Evolutionary conservation across 2,797 vertebrate genomes (phyloP).

Genomic region (Masticophis lateralis): DNA sequence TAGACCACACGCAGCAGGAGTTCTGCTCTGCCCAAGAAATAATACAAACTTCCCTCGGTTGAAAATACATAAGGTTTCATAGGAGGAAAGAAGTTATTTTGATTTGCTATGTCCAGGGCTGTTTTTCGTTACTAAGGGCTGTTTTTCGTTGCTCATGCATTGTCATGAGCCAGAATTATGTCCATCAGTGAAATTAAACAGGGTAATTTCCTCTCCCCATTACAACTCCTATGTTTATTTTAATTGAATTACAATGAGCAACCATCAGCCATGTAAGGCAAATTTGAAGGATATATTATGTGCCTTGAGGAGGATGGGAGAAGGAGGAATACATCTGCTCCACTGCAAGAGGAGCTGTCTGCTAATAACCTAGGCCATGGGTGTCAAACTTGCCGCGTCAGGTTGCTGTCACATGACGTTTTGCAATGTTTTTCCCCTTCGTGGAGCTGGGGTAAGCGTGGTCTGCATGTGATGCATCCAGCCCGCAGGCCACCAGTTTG

Average conservation of each 20-base stretch:
- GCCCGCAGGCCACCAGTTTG: too few species aligned
- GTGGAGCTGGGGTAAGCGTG: too few species aligned
- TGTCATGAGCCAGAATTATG: background rate
- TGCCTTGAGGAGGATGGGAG: background rate
- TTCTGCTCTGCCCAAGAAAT: background rate
- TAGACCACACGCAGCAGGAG: background rate
- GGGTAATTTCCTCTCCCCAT: background rate
- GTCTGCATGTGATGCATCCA: too few species aligned
- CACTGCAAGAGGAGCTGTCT: background rate
- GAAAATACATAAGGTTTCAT: background rate
- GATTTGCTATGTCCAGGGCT: background rate
- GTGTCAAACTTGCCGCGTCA: too few species aligned
- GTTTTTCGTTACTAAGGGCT: background rate
- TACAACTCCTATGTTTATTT: background rate
- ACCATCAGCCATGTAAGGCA: background rate
- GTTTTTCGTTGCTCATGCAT: background rate
- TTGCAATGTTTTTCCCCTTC: too few species aligned
- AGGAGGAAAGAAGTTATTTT: background rate
- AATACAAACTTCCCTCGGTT: background rate
- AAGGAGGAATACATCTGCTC: background rate
- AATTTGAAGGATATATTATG: background rate
- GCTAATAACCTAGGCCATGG: background rate
- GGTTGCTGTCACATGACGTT: too few species aligned
- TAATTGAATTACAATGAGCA: background rate
- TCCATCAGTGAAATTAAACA: background rate